Evolutionary conservation across 2,888 invertebrate species (phyloP), one percentile per base, ranked within the genome.

Genomic region (Tricholauxania praeusta): DNA sequence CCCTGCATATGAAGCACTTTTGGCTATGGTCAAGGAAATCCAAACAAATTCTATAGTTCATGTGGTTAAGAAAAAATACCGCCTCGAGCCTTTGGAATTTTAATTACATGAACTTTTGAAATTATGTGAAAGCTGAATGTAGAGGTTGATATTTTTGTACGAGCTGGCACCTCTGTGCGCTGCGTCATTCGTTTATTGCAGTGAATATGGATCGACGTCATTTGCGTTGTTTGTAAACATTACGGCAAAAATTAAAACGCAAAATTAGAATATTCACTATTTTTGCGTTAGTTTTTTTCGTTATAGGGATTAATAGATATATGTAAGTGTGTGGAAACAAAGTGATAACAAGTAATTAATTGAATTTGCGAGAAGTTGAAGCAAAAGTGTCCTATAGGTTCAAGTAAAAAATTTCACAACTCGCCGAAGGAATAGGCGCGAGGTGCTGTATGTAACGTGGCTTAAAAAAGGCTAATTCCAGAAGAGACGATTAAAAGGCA

Each of bases 171-270:
- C 28, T 19, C 15, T 28, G 12, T 1, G 1, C 8, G 19, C 3
- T 55, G 55, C 55, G 22, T 22, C 28, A 28, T 28, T 28, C 28
- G 28, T 28, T 28, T 28, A 28, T 28, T 28, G 22, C 22, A 47
- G 19, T 32, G 47, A 63, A 48, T 63, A 47, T 59, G 70, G 47
- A 70, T n/a, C 70, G 70, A 70, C 70, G 63, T 70, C 70, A 70
- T 70, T 70, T 62, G 19, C 39, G 47, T 70, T 70, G 70, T 70
- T 70, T 70, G 70, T 70, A 70, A 70, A 70, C 70, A 69, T 69
- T 57, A 70, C 47, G 47, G 47, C 62, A 47, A 70, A 70, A 70
- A 62, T 47, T 70, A 52, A 70, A 70, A 70, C 70, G 70, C 70
- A 70, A 22, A 70, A 47, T 10, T 62, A 51, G 51, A 52, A 32